phyloP scores from a whole-genome alignment of 2,888 invertebrate genomes.

The Coremacera marginata region DNA sequence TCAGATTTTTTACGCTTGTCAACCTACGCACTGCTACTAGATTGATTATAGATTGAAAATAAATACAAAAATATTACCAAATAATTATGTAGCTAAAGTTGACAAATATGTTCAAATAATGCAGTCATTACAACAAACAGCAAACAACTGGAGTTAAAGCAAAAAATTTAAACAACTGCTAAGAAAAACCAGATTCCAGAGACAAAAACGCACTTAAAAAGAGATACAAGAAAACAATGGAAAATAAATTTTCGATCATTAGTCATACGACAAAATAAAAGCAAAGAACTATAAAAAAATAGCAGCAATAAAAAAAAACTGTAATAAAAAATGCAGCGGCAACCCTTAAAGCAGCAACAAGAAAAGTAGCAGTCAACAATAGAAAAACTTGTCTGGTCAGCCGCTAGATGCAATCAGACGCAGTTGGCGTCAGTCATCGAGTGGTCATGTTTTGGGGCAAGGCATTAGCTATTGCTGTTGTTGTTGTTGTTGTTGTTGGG shows the following conservation, averaged over 20 bases:
- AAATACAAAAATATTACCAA: neutral
- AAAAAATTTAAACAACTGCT: conserved; percentile 41
- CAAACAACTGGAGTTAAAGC: neutral
- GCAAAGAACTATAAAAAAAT: neutral
- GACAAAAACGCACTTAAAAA: conserved; percentile 42
- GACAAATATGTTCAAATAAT: conserved; percentile 1
- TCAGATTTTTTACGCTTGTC: no score
- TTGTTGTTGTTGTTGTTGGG: neutral
- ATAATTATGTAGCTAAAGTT: neutral
- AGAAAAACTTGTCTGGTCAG: neutral
- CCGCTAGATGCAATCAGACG: neutral
- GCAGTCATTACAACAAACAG: neutral
- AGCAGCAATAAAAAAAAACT: neutral
- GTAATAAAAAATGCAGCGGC: neutral
- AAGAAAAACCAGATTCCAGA: conserved; percentile 1
- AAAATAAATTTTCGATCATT: conserved; percentile 13
- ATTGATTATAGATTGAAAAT: neutral
- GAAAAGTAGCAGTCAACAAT: conserved; percentile 1
- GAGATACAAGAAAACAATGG: conserved; percentile 27
- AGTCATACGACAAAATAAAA: conserved; percentile 10
- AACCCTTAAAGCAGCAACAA: neutral
- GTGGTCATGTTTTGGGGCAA: conserved; percentile 12
- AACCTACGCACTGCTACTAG: no score
- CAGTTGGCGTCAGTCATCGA: neutral
- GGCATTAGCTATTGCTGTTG: neutral